Evolutionary conservation across 2,888 invertebrate species (phyloP).

Genomic region (Mythimna albipuncta): DNA sequence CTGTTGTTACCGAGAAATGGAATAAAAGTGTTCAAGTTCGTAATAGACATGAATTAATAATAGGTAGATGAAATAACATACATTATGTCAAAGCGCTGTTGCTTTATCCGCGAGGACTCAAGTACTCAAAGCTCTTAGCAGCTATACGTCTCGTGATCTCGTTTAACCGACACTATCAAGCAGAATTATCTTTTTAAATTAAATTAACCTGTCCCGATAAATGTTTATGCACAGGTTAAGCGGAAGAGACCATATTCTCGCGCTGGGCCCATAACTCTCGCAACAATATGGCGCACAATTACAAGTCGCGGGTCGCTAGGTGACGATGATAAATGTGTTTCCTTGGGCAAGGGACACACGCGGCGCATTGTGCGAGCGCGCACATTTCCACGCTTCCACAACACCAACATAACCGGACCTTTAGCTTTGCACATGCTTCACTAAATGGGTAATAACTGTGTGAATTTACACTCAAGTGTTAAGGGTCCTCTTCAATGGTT

Average conservation of each 20-base stretch:
- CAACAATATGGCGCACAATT: constrained; percentile 89
- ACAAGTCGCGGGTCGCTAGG: constrained; percentile 82
- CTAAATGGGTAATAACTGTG: constrained; percentile 59
- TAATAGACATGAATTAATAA: constrained; percentile 17
- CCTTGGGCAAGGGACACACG: constrained; percentile 82
- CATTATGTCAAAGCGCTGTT: not conserved
- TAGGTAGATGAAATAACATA: constrained; percentile 5
- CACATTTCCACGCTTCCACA: constrained; percentile 64
- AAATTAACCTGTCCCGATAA: constrained; percentile 54
- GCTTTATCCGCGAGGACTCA: constrained; percentile 5
- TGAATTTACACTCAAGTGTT: constrained; percentile 46
- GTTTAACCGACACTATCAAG: constrained; percentile 38
- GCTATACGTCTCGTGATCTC: constrained; percentile 12
- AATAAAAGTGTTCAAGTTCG: constrained; percentile 40
- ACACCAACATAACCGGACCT: constrained; percentile 64
- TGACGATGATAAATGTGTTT: constrained; percentile 89
- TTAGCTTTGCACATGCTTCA: constrained; percentile 54
- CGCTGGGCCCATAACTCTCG: constrained; percentile 84
- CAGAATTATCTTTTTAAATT: constrained; percentile 53
- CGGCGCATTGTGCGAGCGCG: constrained; percentile 71
- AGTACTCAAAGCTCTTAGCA: not conserved
- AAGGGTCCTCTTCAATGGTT: constrained; percentile 58
- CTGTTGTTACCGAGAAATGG: constrained; percentile 39
- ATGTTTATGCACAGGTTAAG: constrained; percentile 70
- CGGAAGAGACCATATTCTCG: constrained; percentile 82